Conservation (phyloP, 1,140 invertebrate species). For the Lucilia cuprina region DNA sequence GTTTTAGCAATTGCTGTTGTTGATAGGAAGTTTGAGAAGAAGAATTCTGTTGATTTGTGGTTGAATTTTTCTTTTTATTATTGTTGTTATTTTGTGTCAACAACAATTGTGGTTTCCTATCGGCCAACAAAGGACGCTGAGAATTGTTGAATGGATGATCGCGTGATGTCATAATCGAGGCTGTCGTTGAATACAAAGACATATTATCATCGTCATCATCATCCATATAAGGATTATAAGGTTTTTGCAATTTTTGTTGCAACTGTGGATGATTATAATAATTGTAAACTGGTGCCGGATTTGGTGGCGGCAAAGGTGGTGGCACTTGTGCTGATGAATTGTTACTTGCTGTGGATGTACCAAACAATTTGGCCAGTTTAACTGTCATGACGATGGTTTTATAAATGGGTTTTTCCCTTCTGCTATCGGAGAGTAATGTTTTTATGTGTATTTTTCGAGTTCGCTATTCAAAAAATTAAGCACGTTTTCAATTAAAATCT, state of each 20-base stretch:
- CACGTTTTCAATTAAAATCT: conserved; percentile 55
- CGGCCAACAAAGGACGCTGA: conserved; percentile 52
- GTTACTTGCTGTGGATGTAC: conserved; percentile 29
- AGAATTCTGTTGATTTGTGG: conserved; percentile 34
- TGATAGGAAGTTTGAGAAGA: background rate
- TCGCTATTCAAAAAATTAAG: conserved; percentile 14
- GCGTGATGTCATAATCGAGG: conserved; percentile 50
- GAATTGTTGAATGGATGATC: conserved; percentile 57
- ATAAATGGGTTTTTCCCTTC: too few relatives aligned
- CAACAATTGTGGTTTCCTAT: conserved; percentile 44
- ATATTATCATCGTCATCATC: conserved; percentile 52
- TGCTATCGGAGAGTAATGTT: background rate
- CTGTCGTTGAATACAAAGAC: conserved; percentile 44
- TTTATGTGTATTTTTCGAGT: background rate
- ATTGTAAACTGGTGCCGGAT: conserved; percentile 45
- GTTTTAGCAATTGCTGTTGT: conserved; percentile 33
- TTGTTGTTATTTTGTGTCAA: conserved; percentile 39
- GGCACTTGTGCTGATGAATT: background rate
- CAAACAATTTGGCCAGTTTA: conserved; percentile 56
- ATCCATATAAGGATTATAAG: conserved; percentile 40
- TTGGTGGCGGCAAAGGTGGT: conserved; percentile 49
- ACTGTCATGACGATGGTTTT: conserved; percentile 49
- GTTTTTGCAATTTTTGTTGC: conserved; percentile 32
- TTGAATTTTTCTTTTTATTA: conserved; percentile 38
- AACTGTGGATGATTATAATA: conserved; percentile 41